These are phyloP conservation scores for Pseudopipra pipra DNA, from an alignment of 2,113 vertebrate species.

Conservation along the genomic window DNA sequence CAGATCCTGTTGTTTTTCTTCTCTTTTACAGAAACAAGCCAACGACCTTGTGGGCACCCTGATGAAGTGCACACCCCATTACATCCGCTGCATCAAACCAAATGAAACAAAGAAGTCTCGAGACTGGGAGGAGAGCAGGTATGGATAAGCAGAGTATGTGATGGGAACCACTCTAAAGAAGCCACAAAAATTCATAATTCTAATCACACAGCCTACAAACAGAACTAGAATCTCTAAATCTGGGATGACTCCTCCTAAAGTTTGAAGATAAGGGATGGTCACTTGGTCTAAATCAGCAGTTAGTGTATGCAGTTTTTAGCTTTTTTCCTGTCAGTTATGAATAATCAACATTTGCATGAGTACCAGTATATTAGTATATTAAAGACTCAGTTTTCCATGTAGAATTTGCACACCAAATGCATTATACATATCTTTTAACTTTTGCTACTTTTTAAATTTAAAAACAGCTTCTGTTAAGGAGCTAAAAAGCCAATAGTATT, in stretches of 20 bases:
- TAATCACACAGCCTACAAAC: neutral
- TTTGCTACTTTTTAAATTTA: neutral
- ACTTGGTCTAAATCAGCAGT: neutral
- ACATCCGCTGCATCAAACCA: slow-evolving; percentile 98
- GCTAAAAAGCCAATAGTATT: neutral
- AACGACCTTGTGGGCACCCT: slow-evolving; percentile 95
- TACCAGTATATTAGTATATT: fast-evolving
- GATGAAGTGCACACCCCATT: slow-evolving; percentile 98
- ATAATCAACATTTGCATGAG: neutral
- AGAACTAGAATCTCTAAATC: neutral
- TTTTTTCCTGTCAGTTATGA: neutral
- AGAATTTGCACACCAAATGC: neutral
- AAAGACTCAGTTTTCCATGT: neutral
- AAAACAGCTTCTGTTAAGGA: neutral
- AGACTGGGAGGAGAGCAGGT: slow-evolving; percentile 99
- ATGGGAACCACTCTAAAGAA: neutral
- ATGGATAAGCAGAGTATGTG: neutral
- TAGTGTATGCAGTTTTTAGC: neutral
- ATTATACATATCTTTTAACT: neutral
- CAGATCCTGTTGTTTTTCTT: neutral
- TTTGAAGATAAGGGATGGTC: neutral
- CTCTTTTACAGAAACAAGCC: slow-evolving; percentile 90
- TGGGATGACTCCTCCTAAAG: neutral
- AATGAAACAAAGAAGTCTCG: slow-evolving; percentile 96
- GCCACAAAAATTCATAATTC: neutral